Base-by-base conservation (phyloP, 2,797 vertebrate genomes). In the Yasuhikotakia modesta region DNA sequence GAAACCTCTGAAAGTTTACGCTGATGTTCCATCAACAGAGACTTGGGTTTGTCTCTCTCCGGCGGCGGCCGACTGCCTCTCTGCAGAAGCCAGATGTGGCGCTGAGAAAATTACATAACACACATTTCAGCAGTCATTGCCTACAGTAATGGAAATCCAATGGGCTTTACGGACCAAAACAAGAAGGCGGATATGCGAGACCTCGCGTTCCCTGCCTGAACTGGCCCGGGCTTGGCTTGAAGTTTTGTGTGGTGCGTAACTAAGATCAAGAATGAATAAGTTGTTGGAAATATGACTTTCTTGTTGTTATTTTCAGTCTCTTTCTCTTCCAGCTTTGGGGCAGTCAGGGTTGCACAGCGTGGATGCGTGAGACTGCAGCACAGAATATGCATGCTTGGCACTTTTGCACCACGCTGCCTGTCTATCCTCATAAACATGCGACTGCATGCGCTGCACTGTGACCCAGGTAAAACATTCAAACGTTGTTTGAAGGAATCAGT, bases 91-190 rank as follows among this genome's bases (percentile, higher is more conserved):
- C 88, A 92, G 90, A 89, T 91, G 91, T 84, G 87, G 88, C 82
- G 87, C 81, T 76, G 85, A 78, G 90, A 90, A 87, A 89, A 91
- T 92, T 92, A 91, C 88, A 90, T 92, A 92, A 92, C 88, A 81
- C 30, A 68, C 84, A 50, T 82, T 78, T 75, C 66, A 65, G 69
- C 63, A 79, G 58, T 66, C 73, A 60, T 80, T 22, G 75, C 79
- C 82, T 75, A 80, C 75, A 45, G 71, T 68, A 64, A 80, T 60
- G 75, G 82, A 66, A 82, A 75, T 65, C 52, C 43, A 22, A 63
- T 61, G 27, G 17, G 76, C 43, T 76, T 21, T 50, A 79, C 43
- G 46, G 65, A 67, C 55, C 79, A 68, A 70, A 64, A 71, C 22
- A 79, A 73, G 66, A 50, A 50, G 27, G 57, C 13, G 53, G 70